Evolutionary conservation across 2,888 invertebrate genomes (phyloP).

Genomic region (Siphonodentalium dalli): DNA sequence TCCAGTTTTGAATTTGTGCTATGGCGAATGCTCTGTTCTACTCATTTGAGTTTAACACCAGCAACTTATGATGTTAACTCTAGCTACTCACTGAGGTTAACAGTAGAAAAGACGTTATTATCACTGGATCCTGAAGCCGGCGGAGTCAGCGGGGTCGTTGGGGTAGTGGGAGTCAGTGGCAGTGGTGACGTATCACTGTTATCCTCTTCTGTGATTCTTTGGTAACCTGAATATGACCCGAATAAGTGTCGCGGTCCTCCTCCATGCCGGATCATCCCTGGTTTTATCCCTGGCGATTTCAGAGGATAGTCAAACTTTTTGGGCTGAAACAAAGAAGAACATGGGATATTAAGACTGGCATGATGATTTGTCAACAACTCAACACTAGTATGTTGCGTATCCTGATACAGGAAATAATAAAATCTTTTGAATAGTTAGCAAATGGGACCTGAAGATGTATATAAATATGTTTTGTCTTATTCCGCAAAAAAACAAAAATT

Average conservation of each 20-base stretch:
- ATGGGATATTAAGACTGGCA: neutral
- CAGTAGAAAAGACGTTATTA: slow-evolving; percentile 61
- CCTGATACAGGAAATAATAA: neutral
- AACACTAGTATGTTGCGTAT: neutral
- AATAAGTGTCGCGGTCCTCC: slow-evolving; percentile 37
- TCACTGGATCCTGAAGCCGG: slow-evolving; percentile 52
- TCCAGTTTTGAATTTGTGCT: too few relatives aligned
- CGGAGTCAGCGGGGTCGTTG: slow-evolving; percentile 67
- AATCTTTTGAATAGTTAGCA: too few relatives aligned
- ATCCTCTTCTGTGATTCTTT: slow-evolving; percentile 56
- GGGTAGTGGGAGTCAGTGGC: slow-evolving; percentile 48
- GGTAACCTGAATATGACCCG: slow-evolving; percentile 38
- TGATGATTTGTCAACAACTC: neutral
- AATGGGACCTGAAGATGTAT: too few relatives aligned
- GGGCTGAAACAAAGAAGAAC: slow-evolving; percentile 68
- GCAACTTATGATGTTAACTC: too few relatives aligned
- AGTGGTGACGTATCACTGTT: slow-evolving; percentile 46
- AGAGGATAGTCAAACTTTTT: slow-evolving; percentile 83
- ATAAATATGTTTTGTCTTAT: too few relatives aligned
- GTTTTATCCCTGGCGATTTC: slow-evolving; percentile 90
- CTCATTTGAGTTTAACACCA: too few relatives aligned
- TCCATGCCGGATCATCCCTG: slow-evolving; percentile 64
- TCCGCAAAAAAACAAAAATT: too few relatives aligned
- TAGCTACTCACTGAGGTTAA: slow-evolving; percentile 4
- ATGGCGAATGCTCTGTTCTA: too few relatives aligned